phyloP scores from a whole-genome alignment of 2,797 vertebrate species.

The Sternarchorhynchus goeldii region DNA sequence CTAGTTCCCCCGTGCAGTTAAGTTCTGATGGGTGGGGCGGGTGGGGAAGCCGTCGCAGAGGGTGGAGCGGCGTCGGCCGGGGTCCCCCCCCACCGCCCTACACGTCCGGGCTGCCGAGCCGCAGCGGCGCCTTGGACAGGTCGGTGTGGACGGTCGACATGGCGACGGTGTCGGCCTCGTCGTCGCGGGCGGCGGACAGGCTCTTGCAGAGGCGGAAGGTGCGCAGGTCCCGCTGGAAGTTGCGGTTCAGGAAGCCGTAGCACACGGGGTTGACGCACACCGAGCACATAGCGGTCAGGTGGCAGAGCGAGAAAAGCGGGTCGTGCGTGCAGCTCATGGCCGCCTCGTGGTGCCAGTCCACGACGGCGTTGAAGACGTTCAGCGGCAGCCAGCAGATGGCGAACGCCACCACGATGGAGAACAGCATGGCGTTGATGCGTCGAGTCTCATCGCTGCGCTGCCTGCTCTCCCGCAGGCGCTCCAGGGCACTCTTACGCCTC shows the following conservation, averaged over 20 bases:
- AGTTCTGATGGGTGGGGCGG: too few species aligned
- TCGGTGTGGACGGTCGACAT: slow-evolving; percentile 90
- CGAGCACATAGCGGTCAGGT: slow-evolving; percentile 86
- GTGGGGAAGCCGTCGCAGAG: too few species aligned
- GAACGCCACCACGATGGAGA: slow-evolving; percentile 85
- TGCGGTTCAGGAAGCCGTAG: slow-evolving; percentile 88
- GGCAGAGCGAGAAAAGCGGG: slow-evolving; percentile 83
- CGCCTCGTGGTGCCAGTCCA: slow-evolving; percentile 85
- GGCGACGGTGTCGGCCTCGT: slow-evolving; percentile 86
- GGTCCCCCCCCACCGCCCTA: not conserved
- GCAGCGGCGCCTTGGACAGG: slow-evolving; percentile 83
- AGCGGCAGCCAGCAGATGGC: slow-evolving; percentile 87
- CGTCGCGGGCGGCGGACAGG: slow-evolving; percentile 75
- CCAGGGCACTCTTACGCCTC: slow-evolving; percentile 83
- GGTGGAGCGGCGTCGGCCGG: too few species aligned
- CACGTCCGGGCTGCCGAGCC: slow-evolving; percentile 75
- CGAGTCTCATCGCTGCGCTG: slow-evolving; percentile 81
- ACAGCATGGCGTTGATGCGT: slow-evolving; percentile 85
- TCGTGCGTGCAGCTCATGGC: slow-evolving; percentile 82
- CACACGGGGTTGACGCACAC: slow-evolving; percentile 87
- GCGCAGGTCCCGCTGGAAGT: slow-evolving; percentile 85
- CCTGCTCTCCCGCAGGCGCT: slow-evolving; percentile 84
- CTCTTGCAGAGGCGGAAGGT: slow-evolving; percentile 81
- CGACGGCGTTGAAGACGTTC: slow-evolving; percentile 84
- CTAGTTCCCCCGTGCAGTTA: too few species aligned